phyloP scores from a whole-genome alignment of 2,888 invertebrate genomes.

The Lampropteryx suffumata region DNA sequence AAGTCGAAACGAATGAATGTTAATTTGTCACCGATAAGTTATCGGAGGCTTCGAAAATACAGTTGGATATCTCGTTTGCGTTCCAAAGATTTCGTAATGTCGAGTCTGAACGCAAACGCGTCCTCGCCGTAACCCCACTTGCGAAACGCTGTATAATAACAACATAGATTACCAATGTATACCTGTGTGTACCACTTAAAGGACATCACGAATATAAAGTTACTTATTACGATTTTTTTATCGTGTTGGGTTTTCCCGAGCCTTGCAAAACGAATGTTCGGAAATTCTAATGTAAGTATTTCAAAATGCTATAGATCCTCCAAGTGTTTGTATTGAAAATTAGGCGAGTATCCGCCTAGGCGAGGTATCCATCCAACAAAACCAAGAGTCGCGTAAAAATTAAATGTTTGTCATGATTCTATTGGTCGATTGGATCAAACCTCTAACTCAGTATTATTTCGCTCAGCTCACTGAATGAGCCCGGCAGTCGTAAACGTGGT shows the following conservation, averaged over 20 bases:
- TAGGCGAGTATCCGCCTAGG: too few relatives aligned
- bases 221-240: constrained; percentile 9
- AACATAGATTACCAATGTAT: constrained; percentile 32
- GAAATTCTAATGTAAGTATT: constrained; percentile 1
- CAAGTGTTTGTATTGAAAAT: too few relatives aligned
- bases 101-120: constrained; percentile 42
- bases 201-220: constrained; percentile 21
- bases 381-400: too few relatives aligned
- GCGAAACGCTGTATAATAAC: constrained; percentile 41
- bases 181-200: constrained; percentile 20
- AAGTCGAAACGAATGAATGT: constrained; percentile 28
- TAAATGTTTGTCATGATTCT: too few relatives aligned
- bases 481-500: too few relatives aligned
- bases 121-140: constrained; percentile 42
- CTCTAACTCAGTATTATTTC: too few relatives aligned
- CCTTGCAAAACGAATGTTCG: not conserved
- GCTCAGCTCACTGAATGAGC: too few relatives aligned
- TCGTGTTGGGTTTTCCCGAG: constrained; percentile 12
- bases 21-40: constrained; percentile 32
- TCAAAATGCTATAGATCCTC: not conserved
- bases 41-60: constrained; percentile 37
- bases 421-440: too few relatives aligned
- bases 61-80: constrained; percentile 36
- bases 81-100: constrained; percentile 46
- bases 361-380: too few relatives aligned